Evolutionary conservation across 1,140 invertebrate genomes (phyloP), one percentile per base, ranked within the genome.

Genomic region (Helicoverpa zea): DNA sequence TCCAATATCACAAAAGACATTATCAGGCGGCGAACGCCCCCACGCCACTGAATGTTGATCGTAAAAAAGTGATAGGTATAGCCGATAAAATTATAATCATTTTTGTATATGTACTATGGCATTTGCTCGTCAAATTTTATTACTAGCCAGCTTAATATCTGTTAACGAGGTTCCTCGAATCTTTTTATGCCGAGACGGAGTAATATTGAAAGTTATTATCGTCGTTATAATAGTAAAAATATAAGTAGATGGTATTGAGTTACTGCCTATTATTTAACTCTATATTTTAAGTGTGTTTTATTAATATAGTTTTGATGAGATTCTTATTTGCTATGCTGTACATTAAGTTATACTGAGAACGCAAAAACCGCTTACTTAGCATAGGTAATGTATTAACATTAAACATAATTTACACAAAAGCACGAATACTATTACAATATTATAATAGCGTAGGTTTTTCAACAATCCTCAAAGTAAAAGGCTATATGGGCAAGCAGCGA

Each of bases 51-150:
- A 61, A 75, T 29, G 56, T 61, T 51, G 18, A 61, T 61, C 43
- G 58, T 75, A 75, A 75, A 61, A 75, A 61, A 75, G 56, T 43
- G 58, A 76, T 73, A 73, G 66, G 66, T 70, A 70, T 70, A 14
- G 61, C 12, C 66, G 66, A 70, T 54, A 70, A 70, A 70, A 70
- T 70, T 70, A 70, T 70, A 70, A 70, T 70, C 47, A 70, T 70
- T 70, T 70, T 54, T 70, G 66, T 70, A 49, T 70, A 70, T 70
- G 47, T 70, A 66, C 63, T 47, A 66, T 49, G 16, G 63, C 47
- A 70, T 68, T 68, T 68, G 64, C 43, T 70, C 66, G 66, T 70
- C 18, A 70, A 70, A 29, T 70, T 66, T 70, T 70, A 70, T 70
- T 70, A 70, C 49, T 51, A 51, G 66, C 66, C n/a, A 29, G 35